These are phyloP conservation scores for Montipora efflorescens DNA, from an alignment of 64 coral and sea anemone genomes.

Conservation along the genomic window DNA sequence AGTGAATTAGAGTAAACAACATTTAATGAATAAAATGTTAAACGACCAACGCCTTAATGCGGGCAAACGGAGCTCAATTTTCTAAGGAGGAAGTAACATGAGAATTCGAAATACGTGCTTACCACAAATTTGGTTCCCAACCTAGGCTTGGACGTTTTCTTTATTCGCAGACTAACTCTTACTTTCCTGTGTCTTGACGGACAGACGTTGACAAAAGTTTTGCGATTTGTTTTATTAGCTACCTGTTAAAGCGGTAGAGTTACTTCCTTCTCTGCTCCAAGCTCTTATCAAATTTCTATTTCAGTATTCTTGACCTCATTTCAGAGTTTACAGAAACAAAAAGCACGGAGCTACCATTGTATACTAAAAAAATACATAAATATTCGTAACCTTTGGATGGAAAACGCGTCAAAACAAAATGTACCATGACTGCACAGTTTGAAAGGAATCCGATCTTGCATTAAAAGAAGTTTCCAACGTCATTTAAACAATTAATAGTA, in stretches of 20 bases:
- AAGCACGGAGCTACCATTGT: neutral
- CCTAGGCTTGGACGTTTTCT: neutral
- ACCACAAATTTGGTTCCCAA: neutral
- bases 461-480: no score
- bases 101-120: neutral
- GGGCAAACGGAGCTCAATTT: neutral
- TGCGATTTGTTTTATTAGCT: neutral
- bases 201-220: neutral
- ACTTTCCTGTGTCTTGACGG: neutral
- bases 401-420: neutral
- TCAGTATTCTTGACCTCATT: neutral
- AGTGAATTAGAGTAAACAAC: neutral
- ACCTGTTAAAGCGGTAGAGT: neutral
- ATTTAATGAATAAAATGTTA: neutral
- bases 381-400: no score
- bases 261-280: neutral
- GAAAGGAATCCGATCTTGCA: no score
- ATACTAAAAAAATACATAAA: neutral
- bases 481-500: no score
- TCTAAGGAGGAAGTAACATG: neutral
- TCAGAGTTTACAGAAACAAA: neutral
- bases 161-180: neutral
- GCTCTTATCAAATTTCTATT: neutral
- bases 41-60: neutral
- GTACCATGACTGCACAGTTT: neutral